Base-by-base conservation (phyloP, 2,113 vertebrate species). In the Oncorhynchus keta region DNA sequence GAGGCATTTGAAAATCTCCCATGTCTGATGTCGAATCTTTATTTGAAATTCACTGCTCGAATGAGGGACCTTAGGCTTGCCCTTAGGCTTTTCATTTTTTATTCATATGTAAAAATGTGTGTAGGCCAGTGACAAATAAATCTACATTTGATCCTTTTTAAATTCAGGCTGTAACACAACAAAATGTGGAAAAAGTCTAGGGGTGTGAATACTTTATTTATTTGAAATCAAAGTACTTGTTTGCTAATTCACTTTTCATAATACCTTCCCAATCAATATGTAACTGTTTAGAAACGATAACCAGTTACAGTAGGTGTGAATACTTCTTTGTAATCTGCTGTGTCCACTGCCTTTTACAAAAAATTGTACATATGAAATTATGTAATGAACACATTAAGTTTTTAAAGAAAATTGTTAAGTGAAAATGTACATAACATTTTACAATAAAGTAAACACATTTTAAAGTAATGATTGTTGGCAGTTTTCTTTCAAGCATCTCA, bases 371-470 rank as follows among this genome's bases (percentile, higher is more conserved):
- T 45, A 73, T 5, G 13, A 64, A 72, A 76, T 73, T 9, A 39
- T 70, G 68, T 72, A 78, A 74, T 78, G 45, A 65, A 79, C 70
- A 45, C 0, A 45, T 45, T 11, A 79, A 80, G 75, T 82, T 85
- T 85, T 84, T 85, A 73, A 84, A 82, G 68, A 77, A 72, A 82
- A 75, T 71, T 51, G 71, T 39, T 49, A 80, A 80, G 76, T 79
- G 73, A 84, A 74, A 81, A 74, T 45, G 39, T 11, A 24, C 24
- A 24, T 24, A 24, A 45, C 70, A 35, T 76, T 77, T 83, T 74
- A 24, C 74, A 77, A 76, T 76, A 62, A 83, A 83, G 61, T 71
- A 74, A 83, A 80, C 64, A 18, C 61, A 30, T 70, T 70, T 76
- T 70, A 70, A 74, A 73, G 32, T 77, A 62, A 32, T 62, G 35